A percentile compares a stretch with the other conserved stretches of the same genome.
These are phyloP conservation scores for Caenorhabditis sp. DNA, from an alignment of 2,888 invertebrate genomes.

Conservation along the genomic window DNA sequence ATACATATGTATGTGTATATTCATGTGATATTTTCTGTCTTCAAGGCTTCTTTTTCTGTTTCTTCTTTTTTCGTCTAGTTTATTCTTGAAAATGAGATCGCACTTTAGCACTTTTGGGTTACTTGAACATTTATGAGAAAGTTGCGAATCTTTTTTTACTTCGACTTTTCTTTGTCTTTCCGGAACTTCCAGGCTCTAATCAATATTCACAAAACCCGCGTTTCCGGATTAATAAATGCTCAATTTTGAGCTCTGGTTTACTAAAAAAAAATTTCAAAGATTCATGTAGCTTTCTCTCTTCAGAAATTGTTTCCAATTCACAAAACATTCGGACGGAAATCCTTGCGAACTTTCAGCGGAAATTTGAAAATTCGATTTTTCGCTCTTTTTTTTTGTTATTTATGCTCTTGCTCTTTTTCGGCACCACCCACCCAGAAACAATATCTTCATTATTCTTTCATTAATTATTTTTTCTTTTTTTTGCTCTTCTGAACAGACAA, in stretches of 20 bases:
- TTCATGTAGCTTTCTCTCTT: neutral
- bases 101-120: neutral
- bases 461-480: neutral
- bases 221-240: neutral
- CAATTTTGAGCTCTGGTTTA: neutral
- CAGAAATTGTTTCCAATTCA: neutral
- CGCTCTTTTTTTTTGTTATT: neutral
- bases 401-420: neutral
- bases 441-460: neutral
- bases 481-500: neutral
- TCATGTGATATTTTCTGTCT: slow-evolving; percentile 23
- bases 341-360: neutral
- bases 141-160: neutral
- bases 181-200: neutral
- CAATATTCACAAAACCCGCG: neutral
- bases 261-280: too few species aligned
- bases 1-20: slow-evolving; percentile 18
- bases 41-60: slow-evolving; percentile 3
- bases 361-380: neutral
- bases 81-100: neutral
- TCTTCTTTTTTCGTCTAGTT: neutral
- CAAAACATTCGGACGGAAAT: neutral
- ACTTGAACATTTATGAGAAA: slow-evolving; percentile 1
- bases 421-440: neutral
- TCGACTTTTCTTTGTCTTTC: too few species aligned